These are phyloP conservation scores for Panzeria rudis DNA, from an alignment of 2,888 invertebrate species.

Conservation along the genomic window DNA sequence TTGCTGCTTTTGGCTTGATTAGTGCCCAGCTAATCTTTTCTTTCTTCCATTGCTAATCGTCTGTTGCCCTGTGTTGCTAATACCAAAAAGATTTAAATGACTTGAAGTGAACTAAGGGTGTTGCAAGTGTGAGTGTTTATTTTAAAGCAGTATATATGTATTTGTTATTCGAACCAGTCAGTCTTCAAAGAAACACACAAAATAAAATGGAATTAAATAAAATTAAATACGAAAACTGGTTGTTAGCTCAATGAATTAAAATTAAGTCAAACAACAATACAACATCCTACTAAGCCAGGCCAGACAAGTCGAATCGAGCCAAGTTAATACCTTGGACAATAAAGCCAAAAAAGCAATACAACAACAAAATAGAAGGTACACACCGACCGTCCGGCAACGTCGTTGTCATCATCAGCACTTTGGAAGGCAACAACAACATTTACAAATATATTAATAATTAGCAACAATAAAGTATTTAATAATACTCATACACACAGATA, in stretches of 20 bases:
- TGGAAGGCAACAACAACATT: slow-evolving; percentile 23
- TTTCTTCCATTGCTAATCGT: slow-evolving; percentile 4
- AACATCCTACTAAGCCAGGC: slow-evolving; percentile 51
- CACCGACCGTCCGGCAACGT: slow-evolving; percentile 25
- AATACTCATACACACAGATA: neutral
- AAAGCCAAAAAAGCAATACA: slow-evolving; percentile 40
- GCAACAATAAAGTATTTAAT: slow-evolving; percentile 13
- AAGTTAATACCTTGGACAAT: slow-evolving; percentile 60
- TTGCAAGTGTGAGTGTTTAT: slow-evolving; percentile 31
- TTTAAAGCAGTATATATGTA: slow-evolving; percentile 36
- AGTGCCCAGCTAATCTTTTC: neutral
- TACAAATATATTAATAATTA: slow-evolving; percentile 22
- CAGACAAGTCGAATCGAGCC: slow-evolving; percentile 45
- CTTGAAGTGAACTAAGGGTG: slow-evolving; percentile 32
- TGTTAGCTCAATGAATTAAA: slow-evolving; percentile 68
- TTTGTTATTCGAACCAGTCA: slow-evolving; percentile 68
- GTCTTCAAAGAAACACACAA: slow-evolving; percentile 52
- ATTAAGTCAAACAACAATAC: slow-evolving; percentile 62
- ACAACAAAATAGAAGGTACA: slow-evolving; percentile 31
- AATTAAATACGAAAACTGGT: slow-evolving; percentile 67
- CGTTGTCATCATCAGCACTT: slow-evolving; percentile 45
- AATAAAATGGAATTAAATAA: slow-evolving; percentile 55
- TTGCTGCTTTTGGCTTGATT: neutral
- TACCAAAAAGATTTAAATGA: slow-evolving; percentile 11
- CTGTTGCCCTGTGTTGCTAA: slow-evolving; percentile 37